A percentile compares a stretch with the other conserved stretches of the same genome.
phyloP scores from a whole-genome alignment of 2,113 vertebrate species.

The Hiodon tergisus region DNA sequence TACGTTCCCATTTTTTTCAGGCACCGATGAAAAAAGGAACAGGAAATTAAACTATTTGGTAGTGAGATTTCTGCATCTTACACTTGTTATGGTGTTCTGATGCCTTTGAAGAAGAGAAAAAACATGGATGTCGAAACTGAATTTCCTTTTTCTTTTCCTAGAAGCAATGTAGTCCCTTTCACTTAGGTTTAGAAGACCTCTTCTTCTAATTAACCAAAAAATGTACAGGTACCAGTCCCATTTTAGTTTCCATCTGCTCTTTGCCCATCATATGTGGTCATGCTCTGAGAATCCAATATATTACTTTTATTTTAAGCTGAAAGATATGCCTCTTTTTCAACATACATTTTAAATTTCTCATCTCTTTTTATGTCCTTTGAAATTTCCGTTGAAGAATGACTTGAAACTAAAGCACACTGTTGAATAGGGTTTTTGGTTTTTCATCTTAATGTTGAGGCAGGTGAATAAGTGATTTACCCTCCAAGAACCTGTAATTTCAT shows the following conservation, averaged over 20 bases:
- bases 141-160: constrained; percentile 17
- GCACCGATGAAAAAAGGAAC: constrained; percentile 1
- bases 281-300: constrained; percentile 62
- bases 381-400: constrained; percentile 60
- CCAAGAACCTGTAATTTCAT: constrained; percentile 63
- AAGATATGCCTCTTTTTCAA: constrained; percentile 53
- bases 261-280: constrained; percentile 54
- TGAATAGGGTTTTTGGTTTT: constrained; percentile 52
- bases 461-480: constrained; percentile 49
- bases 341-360: constrained; percentile 67
- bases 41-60: neutral
- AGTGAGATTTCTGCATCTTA: constrained; percentile 6
- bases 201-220: constrained; percentile 58
- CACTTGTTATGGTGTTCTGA: neutral
- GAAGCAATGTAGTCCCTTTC: constrained; percentile 39
- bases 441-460: constrained; percentile 42
- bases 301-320: constrained; percentile 61
- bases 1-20: neutral
- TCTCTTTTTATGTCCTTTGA: constrained; percentile 62
- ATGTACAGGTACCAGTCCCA: constrained; percentile 52
- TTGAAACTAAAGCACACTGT: constrained; percentile 57
- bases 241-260: constrained; percentile 55
- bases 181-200: constrained; percentile 46
- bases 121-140: neutral
- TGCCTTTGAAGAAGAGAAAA: constrained; percentile 4